phyloP scores from a whole-genome alignment of 2,113 vertebrate species.

The Agapornis roseicollis region DNA sequence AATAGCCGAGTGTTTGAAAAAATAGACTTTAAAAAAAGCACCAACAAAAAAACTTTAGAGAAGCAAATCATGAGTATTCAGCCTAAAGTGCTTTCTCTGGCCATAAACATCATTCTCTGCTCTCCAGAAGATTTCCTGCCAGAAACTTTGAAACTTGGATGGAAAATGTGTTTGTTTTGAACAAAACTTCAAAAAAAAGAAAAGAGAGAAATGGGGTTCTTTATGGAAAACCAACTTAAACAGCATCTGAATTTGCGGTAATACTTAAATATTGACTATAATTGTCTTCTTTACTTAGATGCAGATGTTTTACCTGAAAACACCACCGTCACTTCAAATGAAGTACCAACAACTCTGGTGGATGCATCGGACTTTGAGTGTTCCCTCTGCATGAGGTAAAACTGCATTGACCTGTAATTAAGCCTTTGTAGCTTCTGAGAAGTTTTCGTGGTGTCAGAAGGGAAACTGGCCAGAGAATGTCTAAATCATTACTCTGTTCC shows the following conservation, averaged over 20 bases:
- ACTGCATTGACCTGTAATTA: not conserved
- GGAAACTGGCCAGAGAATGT: not conserved
- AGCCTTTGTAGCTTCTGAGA: not conserved
- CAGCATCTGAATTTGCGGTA: not conserved
- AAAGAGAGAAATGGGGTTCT: not conserved
- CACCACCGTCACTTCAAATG: not conserved
- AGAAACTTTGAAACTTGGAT: not conserved
- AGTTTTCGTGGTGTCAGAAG: not conserved
- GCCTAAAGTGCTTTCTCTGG: constrained; percentile 5
- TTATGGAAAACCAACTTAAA: not conserved
- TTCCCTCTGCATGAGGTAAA: constrained; percentile 93
- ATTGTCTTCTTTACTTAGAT: constrained; percentile 68
- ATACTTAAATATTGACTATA: not conserved
- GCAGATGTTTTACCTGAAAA: constrained; percentile 42
- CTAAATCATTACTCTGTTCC: not conserved
- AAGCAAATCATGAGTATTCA: not conserved
- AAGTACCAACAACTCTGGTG: constrained; percentile 74
- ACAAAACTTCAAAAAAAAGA: not conserved
- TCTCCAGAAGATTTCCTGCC: not conserved
- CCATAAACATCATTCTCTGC: not conserved
- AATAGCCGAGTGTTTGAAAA: constrained; percentile 31
- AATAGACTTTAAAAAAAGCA: not conserved
- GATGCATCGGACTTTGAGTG: constrained; percentile 91
- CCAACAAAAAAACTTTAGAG: not conserved
- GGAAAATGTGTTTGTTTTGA: not conserved